Evolutionary conservation across 2,113 vertebrate genomes (phyloP).

Genomic region (Myiozetetes cayanensis): DNA sequence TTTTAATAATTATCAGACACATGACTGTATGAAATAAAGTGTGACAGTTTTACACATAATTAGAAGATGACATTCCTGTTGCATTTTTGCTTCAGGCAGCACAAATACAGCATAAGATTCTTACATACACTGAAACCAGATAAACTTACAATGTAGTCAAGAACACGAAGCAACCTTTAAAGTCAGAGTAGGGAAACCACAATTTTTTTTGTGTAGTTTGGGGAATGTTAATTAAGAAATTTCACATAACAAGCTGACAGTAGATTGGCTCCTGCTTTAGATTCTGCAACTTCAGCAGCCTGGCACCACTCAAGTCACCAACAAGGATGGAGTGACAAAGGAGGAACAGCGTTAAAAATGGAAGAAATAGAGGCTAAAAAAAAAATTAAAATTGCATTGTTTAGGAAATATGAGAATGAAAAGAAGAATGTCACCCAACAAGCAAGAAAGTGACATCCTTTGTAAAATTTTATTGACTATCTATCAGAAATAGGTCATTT

Average conservation of each 20-base stretch:
- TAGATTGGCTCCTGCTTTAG: neutral
- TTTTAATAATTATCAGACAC: neutral
- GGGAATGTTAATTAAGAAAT: neutral
- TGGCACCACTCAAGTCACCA: neutral
- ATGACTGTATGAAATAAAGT: neutral
- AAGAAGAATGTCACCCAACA: neutral
- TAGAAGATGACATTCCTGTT: neutral
- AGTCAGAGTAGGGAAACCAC: neutral
- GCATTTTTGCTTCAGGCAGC: neutral
- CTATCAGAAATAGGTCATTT: neutral
- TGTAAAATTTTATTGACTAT: neutral
- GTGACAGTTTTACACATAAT: neutral
- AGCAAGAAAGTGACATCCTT: neutral
- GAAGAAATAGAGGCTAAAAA: neutral
- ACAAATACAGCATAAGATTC: neutral
- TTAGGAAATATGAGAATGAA: neutral
- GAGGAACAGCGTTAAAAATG: neutral
- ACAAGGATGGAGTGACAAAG: neutral
- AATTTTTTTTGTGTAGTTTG: neutral
- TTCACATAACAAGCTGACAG: neutral
- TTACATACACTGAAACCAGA: neutral
- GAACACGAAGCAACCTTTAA: neutral
- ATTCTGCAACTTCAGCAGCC: neutral
- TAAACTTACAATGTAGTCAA: neutral
- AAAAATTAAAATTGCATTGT: neutral